Evolutionary conservation across 2,888 invertebrate species (phyloP).

Genomic region (Leucoma salicis): DNA sequence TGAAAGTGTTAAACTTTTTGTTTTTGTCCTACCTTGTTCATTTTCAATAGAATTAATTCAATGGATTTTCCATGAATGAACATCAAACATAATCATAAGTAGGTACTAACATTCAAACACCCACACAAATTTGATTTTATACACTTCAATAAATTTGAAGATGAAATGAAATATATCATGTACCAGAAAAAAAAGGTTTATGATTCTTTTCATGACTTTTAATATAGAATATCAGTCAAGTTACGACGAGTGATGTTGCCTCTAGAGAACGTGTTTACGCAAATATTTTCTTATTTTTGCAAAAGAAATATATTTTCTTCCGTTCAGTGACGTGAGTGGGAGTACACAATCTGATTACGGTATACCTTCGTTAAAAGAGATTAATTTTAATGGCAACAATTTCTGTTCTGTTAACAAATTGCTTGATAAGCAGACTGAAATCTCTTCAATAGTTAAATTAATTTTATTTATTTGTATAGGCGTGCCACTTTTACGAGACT

Average conservation of each 20-base stretch:
- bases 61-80: no score
- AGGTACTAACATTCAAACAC: no score
- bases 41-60: no score
- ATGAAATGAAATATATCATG: constrained; percentile 1
- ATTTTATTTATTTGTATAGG: no score
- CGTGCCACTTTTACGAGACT: no score
- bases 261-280: constrained; percentile 23
- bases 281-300: constrained; percentile 18
- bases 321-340: constrained; percentile 13
- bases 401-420: neutral
- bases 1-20: no score
- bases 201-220: constrained; percentile 24
- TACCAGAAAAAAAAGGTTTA: constrained; percentile 5
- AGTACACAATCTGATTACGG: constrained; percentile 20
- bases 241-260: constrained; percentile 20
- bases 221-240: constrained; percentile 19
- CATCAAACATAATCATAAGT: no score
- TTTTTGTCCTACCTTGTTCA: no score
- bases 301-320: constrained; percentile 22
- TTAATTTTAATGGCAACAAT: neutral
- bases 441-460: no score
- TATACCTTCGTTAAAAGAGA: constrained; percentile 7
- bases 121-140: no score
- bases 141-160: no score
- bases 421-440: no score